Percentiles rank a stretch among this genome's conserved stretches.
These are phyloP conservation scores for Eupithecia abbreviata DNA, from an alignment of 2,888 invertebrate genomes.

Conservation along the genomic window DNA sequence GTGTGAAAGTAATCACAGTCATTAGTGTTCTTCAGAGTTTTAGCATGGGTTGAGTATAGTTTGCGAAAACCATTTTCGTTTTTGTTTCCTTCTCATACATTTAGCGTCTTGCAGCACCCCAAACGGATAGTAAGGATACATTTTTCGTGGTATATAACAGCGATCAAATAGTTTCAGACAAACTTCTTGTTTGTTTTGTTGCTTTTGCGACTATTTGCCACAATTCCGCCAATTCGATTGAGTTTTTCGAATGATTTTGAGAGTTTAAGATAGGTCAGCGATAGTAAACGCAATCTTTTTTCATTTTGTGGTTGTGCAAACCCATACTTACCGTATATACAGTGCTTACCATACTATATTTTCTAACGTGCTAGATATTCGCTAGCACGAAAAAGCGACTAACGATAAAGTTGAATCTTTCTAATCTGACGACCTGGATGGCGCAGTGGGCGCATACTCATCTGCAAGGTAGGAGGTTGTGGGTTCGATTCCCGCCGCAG, in stretches of 20 bases:
- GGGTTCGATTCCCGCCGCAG: not conserved
- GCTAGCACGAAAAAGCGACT: not conserved
- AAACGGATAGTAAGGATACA: not conserved
- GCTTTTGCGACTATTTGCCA: not conserved
- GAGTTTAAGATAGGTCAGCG: not conserved
- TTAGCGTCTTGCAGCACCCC: not conserved
- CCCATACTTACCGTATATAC: not conserved
- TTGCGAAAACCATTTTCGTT: not conserved
- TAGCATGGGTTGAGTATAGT: not conserved
- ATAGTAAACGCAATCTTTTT: not conserved
- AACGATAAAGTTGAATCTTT: not conserved
- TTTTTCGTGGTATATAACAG: not conserved
- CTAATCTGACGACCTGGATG: too few relatives aligned
- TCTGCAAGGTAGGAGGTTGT: not conserved
- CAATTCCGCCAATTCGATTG: not conserved
- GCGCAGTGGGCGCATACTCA: not conserved
- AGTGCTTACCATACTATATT: not conserved
- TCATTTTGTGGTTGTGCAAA: not conserved
- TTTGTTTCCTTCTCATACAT: not conserved
- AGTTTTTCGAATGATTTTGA: not conserved
- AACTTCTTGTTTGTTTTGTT: not conserved
- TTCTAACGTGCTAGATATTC: not conserved
- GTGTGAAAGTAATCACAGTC: constrained; percentile 41
- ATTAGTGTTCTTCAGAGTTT: not conserved
- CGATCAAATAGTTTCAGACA: not conserved